Conservation (phyloP, 2,797 vertebrate species). For the Lagocephalus sceleratus region DNA sequence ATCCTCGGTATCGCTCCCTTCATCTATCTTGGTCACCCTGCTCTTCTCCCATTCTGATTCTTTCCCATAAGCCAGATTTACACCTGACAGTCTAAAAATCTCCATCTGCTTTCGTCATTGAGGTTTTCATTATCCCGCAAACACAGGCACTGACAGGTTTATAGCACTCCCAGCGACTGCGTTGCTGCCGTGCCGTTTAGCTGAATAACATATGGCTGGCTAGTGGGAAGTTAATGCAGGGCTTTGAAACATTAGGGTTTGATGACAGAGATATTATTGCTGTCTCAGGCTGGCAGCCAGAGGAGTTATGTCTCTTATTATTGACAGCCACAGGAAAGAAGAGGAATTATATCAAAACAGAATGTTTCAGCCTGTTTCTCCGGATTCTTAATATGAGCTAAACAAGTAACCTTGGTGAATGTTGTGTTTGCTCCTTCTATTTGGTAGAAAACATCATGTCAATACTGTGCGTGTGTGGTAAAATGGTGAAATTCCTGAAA, state of each 20-base stretch:
- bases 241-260: conserved; percentile 39
- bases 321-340: conserved; percentile 64
- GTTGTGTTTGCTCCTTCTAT: conserved; percentile 20
- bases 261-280: conserved; percentile 37
- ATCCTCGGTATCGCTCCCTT: conserved; percentile 37
- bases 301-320: conserved; percentile 39
- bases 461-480: conserved; percentile 7
- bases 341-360: conserved; percentile 59
- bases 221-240: conserved; percentile 35
- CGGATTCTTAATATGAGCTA: conserved; percentile 54
- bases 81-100: conserved; percentile 37
- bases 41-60: conserved; percentile 7
- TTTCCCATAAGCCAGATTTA: conserved; percentile 36
- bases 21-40: conserved; percentile 31
- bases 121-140: conserved; percentile 20
- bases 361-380: conserved; percentile 51
- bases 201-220: conserved; percentile 31
- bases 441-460: conserved; percentile 39
- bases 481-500: conserved; percentile 39
- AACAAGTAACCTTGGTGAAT: conserved; percentile 30
- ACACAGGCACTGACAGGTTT: conserved; percentile 41
- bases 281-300: conserved; percentile 25
- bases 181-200: conserved; percentile 31
- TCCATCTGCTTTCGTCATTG: conserved; percentile 47
- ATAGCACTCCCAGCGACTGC: conserved; percentile 33